These are phyloP conservation scores for Pristiophorus japonicus DNA, from an alignment of 2,113 vertebrate species.

Conservation along the genomic window DNA sequence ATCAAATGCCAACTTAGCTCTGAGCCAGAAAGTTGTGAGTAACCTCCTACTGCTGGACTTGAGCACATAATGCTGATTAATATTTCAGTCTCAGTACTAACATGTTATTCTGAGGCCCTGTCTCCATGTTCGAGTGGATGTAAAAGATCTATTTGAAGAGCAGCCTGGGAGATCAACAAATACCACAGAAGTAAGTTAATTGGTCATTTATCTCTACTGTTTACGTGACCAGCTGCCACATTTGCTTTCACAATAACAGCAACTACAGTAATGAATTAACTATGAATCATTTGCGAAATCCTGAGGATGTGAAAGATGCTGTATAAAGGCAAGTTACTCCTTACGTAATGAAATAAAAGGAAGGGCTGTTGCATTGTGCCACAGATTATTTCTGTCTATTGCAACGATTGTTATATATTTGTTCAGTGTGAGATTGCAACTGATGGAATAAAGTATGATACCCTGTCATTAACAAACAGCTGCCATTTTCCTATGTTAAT, in stretches of 20 bases:
- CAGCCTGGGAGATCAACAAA: too few relatives aligned
- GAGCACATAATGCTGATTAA: too few relatives aligned
- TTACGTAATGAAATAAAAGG: background rate
- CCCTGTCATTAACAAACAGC: background rate
- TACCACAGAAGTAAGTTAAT: too few relatives aligned
- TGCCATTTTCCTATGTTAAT: background rate
- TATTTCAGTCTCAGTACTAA: too few relatives aligned
- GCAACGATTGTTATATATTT: background rate
- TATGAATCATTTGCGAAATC: background rate
- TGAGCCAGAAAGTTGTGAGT: too few relatives aligned
- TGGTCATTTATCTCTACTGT: background rate
- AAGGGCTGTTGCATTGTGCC: background rate
- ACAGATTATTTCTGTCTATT: too few relatives aligned
- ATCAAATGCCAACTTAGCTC: too few relatives aligned
- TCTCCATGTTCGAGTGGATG: too few relatives aligned
- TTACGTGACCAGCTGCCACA: background rate
- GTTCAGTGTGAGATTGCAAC: background rate
- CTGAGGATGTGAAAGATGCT: background rate
- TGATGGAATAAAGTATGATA: background rate
- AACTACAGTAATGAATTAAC: background rate
- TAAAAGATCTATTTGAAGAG: too few relatives aligned
- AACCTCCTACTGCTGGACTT: too few relatives aligned
- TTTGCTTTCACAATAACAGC: background rate
- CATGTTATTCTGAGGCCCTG: too few relatives aligned
- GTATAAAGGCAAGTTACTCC: background rate